Evolutionary conservation across 2,113 vertebrate species (phyloP), one percentile per base, ranked within the genome.

Genomic region (Cyanoderma ruficeps): DNA sequence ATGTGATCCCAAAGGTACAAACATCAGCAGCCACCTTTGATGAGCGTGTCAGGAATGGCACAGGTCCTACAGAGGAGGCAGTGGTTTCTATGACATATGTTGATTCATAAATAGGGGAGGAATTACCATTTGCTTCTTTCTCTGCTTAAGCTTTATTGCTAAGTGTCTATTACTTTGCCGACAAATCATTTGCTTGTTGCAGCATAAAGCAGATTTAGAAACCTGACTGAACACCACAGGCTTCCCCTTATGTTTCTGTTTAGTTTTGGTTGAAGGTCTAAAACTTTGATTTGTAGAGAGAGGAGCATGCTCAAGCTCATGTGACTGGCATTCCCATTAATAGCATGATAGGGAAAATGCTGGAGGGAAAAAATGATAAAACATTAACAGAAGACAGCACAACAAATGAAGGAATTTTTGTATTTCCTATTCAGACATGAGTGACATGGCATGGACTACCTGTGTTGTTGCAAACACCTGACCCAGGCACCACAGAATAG

Each of bases 1-100:
- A 19, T 0, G 0, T 64, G 50, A 31, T 44, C n/a, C 59, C 46
- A 52, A 46, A 46, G 44, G 44, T 46, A 47, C 46, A 47, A 21
- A 47, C 20, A 22, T 47, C 46, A 47, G 42, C n/a, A 67, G 30
- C 10, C 49, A 11, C 4, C 35, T 79, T 67, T 35, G 21, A 33
- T 52, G 49, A 55, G 27, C 71, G 46, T 53, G 11, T 80, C 30
- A 13, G 55, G n/a, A 86, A 67, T 14, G 8, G n/a, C 10, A 0
- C 2, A 42, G n/a, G 8, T 47, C 91, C 83, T 76, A n/a, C 22
- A 46, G 42, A 77, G 63, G 11, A 69, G 42, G 17, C 24, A 61
- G 33, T 30, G 63, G 5, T 77, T 61, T 70, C 50, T 83, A 3
- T 33, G 59, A 33, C 30, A 14, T 7, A 9, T 24, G 7, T 17